Evolutionary conservation across 2,888 invertebrate species (phyloP), one percentile per base, ranked within the genome.

Genomic region (Poecilus cupreus): DNA sequence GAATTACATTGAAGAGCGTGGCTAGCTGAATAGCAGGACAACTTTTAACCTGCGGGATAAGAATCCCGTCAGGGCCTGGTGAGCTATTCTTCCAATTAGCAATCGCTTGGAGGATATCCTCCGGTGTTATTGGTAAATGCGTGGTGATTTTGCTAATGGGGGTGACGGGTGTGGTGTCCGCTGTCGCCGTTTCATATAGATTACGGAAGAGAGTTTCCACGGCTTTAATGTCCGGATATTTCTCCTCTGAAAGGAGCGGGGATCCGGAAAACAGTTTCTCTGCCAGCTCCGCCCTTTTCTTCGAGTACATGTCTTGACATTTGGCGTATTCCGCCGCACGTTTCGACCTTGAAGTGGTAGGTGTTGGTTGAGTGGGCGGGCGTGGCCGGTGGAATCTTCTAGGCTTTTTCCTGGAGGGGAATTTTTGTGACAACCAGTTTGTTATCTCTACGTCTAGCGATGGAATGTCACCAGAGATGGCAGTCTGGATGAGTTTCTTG

Each of bases 41-140:
- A 0, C 20, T 1, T 51, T 80, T 74, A 2, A 83, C 78, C 0
- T 46, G 10, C 0, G 10, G 0, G 10, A 83, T 46, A 2, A 80
- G 76, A 8, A 83, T 76, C 24, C 83, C 83, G 32, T 84, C 84
- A 0, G 75, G 76, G 0, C 84, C 83, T 8, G 83, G 83, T 1
- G 84, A 68, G 13, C 83, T 81, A 10, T 80, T 82, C 22, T 54
- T 51, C 83, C 82, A 83, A 1, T 46, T n/a, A 0, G 16, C 18
- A 16, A 49, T 26, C 18, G 82, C 76, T 20, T 43, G 32, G 2
- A 5, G 8, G 24, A 84, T 51, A 64, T 82, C 84, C 54, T 82
- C 84, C 82, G 81, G 80, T 6, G 20, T 39, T n/a, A 54, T 8
- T n/a, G 51, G 51, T 16, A 18, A 54, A 20, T 54, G 20, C 8